Conservation (phyloP, 1,140 invertebrate genomes). For the Drosophila orena region DNA sequence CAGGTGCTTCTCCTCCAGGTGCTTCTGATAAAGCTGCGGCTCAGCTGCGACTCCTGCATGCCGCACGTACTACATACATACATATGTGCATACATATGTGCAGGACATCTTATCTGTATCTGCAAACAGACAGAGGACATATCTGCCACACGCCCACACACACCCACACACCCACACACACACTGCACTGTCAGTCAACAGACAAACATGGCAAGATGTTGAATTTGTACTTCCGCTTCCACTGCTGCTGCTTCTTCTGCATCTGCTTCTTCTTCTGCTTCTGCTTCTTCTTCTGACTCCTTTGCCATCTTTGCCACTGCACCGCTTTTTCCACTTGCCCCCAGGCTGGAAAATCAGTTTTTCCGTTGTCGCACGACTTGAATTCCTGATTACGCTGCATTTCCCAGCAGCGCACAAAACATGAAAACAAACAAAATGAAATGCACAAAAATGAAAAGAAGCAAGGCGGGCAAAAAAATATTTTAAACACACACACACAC, state of each 20-base stretch:
- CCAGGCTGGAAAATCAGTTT: slow-evolving; percentile 69
- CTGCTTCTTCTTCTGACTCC: slow-evolving; percentile 46
- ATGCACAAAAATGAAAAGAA: too few species aligned
- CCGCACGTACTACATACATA: slow-evolving; percentile 14
- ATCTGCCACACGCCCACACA: slow-evolving; percentile 29
- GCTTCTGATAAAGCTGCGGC: slow-evolving; percentile 15
- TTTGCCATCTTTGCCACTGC: slow-evolving; percentile 22
- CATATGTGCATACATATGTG: slow-evolving; percentile 4
- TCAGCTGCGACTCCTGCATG: slow-evolving; percentile 26
- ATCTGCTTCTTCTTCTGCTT: slow-evolving; percentile 62
- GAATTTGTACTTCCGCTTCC: slow-evolving; percentile 74
- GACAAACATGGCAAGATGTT: slow-evolving; percentile 67
- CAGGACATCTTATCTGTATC: slow-evolving; percentile 61
- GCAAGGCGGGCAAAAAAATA: slow-evolving; percentile 3
- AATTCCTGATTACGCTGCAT: slow-evolving; percentile 75
- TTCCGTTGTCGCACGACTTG: slow-evolving; percentile 76
- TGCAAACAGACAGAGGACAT: slow-evolving; percentile 67
- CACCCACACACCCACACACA: slow-evolving; percentile 9
- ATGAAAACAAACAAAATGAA: slow-evolving; percentile 1
- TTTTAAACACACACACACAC: slow-evolving; percentile 58
- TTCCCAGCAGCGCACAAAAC: slow-evolving; percentile 34
- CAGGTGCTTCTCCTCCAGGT: slow-evolving; percentile 66
- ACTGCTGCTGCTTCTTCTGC: slow-evolving; percentile 62
- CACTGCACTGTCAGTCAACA: slow-evolving; percentile 45
- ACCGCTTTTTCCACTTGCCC: slow-evolving; percentile 45